phyloP scores from a whole-genome alignment of 2,888 invertebrate species.

The Rhynchonema sp. region DNA sequence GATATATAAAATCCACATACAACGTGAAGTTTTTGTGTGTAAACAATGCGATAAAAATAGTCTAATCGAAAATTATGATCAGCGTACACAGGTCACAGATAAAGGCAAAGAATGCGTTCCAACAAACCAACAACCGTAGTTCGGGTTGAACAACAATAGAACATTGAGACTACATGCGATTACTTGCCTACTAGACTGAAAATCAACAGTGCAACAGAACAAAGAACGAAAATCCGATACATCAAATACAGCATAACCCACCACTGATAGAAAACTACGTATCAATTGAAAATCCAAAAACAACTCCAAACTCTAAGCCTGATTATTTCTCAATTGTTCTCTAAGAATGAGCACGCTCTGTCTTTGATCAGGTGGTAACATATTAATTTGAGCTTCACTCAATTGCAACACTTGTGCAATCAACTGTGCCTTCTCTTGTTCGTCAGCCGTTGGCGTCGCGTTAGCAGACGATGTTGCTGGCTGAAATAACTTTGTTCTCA shows the following conservation, averaged over 20 bases:
- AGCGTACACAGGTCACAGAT: no score
- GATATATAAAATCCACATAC: no score
- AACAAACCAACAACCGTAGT: no score
- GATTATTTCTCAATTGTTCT: background rate
- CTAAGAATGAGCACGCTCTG: constrained; percentile 27
- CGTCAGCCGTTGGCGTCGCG: background rate
- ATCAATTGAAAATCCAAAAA: background rate
- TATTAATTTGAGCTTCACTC: constrained; percentile 87
- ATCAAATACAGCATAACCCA: background rate
- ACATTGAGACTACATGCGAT: no score
- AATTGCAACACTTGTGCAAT: constrained; percentile 96
- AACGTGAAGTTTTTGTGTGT: no score
- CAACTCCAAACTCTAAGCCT: background rate
- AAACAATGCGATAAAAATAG: no score
- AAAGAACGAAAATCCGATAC: background rate
- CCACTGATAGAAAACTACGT: background rate
- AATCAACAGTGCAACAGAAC: no score
- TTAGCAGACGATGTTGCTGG: background rate
- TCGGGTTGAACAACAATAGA: no score
- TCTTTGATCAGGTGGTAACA: constrained; percentile 54
- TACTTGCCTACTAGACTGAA: no score
- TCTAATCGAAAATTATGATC: no score
- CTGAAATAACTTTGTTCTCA: no score
- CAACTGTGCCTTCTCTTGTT: constrained; percentile 39
- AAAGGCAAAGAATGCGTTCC: no score